phyloP scores from a whole-genome alignment of 2,797 vertebrate genomes.

The Malacoraja senta region DNA sequence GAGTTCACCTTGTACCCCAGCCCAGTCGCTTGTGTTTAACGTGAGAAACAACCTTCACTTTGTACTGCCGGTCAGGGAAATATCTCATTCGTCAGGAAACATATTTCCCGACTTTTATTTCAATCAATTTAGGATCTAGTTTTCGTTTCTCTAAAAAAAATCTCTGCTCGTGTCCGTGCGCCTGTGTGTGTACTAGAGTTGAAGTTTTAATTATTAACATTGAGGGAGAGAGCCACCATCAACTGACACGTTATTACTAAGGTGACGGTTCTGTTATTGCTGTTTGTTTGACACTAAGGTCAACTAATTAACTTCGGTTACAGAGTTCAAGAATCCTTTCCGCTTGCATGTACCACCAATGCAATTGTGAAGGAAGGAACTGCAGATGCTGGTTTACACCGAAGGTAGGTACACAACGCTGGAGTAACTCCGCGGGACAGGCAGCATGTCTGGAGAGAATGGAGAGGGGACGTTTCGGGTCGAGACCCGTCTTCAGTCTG shows the following conservation, averaged over 20 bases:
- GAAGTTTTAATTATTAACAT: not conserved
- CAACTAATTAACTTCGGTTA: not conserved
- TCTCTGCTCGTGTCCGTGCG: no score
- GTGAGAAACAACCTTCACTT: not conserved
- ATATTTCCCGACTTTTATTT: not conserved
- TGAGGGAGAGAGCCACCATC: no score
- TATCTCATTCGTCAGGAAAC: not conserved
- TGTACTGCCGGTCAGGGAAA: not conserved
- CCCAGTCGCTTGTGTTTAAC: not conserved
- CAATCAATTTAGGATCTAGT: not conserved
- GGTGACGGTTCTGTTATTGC: not conserved
- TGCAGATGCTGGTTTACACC: no score
- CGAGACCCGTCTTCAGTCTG: no score
- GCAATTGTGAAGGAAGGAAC: not conserved
- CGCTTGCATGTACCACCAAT: not conserved
- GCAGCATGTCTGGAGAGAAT: no score
- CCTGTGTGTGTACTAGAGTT: not conserved
- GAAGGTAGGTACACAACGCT: no score
- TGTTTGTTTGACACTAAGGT: not conserved
- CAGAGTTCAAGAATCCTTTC: not conserved
- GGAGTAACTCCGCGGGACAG: no score
- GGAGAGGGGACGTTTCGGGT: no score
- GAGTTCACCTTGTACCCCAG: not conserved
- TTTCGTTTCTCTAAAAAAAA: not conserved
- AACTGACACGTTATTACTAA: not conserved